Percentiles rank a stretch among this genome's conserved stretches.
These are phyloP conservation scores for Sarcophilus harrisii DNA, from an alignment of 2,797 vertebrate species.

Conservation along the genomic window DNA sequence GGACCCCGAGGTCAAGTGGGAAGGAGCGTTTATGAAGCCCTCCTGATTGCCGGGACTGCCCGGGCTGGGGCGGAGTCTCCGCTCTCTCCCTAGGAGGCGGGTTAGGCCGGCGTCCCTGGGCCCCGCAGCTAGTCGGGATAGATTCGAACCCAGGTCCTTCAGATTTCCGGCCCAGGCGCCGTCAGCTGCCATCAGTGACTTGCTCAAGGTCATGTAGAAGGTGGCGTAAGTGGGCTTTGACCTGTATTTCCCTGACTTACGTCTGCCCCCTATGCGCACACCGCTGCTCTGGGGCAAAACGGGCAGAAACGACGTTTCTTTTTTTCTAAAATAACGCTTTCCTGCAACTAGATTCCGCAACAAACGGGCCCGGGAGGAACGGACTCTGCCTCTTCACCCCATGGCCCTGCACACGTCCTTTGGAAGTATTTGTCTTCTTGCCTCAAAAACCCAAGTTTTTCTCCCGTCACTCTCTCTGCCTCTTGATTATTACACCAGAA, in stretches of 20 bases:
- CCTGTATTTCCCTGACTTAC: neutral
- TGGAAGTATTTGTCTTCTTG: neutral
- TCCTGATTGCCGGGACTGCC: neutral
- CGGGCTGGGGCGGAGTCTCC: neutral
- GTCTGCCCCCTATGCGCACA: too few species aligned
- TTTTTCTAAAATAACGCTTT: neutral
- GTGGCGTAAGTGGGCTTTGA: neutral
- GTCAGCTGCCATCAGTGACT: neutral
- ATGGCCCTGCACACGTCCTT: neutral
- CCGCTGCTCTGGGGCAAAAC: neutral
- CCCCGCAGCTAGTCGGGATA: neutral
- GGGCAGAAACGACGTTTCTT: neutral
- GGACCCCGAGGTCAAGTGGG: neutral
- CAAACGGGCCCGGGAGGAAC: neutral
- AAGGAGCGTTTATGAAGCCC: neutral
- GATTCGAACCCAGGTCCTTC: neutral
- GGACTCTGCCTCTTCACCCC: neutral
- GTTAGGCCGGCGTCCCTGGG: neutral
- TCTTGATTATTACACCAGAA: neutral
- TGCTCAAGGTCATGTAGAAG: too few species aligned
- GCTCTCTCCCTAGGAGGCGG: neutral
- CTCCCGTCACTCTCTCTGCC: neutral
- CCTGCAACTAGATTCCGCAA: neutral
- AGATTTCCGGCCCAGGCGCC: neutral
- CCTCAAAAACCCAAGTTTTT: neutral